Evolutionary conservation across 92 coral and sea anemone species (phyloP).

Genomic region (Isaurus tuberculatus): DNA sequence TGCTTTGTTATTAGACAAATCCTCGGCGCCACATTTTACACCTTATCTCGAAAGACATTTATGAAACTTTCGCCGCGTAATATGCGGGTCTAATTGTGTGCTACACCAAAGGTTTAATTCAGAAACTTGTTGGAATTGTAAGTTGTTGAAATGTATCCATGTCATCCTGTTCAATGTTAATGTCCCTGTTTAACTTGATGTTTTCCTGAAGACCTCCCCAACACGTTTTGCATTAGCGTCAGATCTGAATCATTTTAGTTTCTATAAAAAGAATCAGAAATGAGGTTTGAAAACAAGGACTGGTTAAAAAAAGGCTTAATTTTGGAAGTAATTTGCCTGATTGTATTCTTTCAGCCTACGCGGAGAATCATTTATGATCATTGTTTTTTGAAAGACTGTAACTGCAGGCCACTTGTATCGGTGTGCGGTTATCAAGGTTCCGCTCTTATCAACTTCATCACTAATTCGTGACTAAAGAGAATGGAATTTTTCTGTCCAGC

Average conservation of each 20-base stretch:
- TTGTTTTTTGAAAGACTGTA: neutral
- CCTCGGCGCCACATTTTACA: slow-evolving; percentile 46
- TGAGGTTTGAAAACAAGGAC: neutral
- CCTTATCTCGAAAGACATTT: slow-evolving; percentile 40
- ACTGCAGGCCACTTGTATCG: slow-evolving; percentile 3
- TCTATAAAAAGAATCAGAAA: neutral
- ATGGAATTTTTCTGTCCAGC: neutral
- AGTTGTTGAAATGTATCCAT: slow-evolving; percentile 49
- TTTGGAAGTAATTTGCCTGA: neutral
- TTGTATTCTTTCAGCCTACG: neutral
- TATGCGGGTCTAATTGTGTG: neutral
- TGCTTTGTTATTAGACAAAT: slow-evolving; percentile 32
- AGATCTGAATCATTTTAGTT: neutral
- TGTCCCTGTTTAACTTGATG: slow-evolving; percentile 15
- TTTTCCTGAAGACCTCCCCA: slow-evolving; percentile 4
- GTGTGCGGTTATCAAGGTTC: neutral
- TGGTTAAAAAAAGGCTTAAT: neutral
- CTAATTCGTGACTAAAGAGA: slow-evolving; percentile 32
- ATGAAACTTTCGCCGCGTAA: slow-evolving; percentile 19
- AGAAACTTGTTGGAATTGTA: neutral
- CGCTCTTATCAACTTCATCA: slow-evolving; percentile 30
- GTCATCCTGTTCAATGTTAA: slow-evolving; percentile 21
- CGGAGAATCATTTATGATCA: neutral
- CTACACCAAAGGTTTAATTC: neutral
- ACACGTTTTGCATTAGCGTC: slow-evolving; percentile 28